Percentiles rank a stretch among this genome's conserved stretches.
Evolutionary conservation across 2,888 invertebrate genomes (phyloP).

Genomic region (Aphodius granarius): DNA sequence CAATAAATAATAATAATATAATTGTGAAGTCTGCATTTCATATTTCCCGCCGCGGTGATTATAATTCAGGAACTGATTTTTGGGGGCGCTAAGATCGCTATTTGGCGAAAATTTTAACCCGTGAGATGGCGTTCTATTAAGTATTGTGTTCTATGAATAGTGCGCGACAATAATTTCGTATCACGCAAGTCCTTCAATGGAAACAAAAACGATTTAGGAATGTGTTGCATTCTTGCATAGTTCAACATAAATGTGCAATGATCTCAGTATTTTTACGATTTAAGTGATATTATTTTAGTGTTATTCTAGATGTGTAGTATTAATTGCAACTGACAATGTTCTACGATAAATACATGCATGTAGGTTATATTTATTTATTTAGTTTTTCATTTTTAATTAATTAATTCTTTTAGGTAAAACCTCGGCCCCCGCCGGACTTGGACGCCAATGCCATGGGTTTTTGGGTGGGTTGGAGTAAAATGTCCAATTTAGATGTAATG

Average conservation of each 20-base stretch:
- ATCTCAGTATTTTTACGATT: not conserved
- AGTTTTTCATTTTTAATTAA: not conserved
- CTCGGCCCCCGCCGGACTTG: conserved; percentile 42
- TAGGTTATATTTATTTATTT: not conserved
- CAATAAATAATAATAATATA: no score
- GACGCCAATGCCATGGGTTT: conserved; percentile 51
- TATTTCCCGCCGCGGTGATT: no score
- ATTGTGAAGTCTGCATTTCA: no score
- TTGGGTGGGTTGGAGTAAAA: conserved; percentile 68
- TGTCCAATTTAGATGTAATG: conserved; percentile 65
- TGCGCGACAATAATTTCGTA: not conserved
- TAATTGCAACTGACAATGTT: not conserved
- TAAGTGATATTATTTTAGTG: not conserved
- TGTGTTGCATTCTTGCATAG: not conserved
- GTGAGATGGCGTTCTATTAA: no score
- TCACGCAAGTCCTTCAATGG: not conserved
- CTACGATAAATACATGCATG: not conserved
- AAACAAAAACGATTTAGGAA: not conserved
- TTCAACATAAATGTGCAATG: not conserved
- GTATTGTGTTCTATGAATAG: not conserved
- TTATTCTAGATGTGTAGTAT: not conserved
- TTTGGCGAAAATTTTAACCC: no score
- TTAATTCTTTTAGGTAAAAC: conserved; percentile 31
- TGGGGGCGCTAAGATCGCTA: no score
- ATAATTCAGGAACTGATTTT: no score